A percentile compares a stretch with the other conserved stretches of the same genome.
Evolutionary conservation across 2,113 vertebrate genomes (phyloP).

Genomic region (Rhegmatorhina hoffmannsi): DNA sequence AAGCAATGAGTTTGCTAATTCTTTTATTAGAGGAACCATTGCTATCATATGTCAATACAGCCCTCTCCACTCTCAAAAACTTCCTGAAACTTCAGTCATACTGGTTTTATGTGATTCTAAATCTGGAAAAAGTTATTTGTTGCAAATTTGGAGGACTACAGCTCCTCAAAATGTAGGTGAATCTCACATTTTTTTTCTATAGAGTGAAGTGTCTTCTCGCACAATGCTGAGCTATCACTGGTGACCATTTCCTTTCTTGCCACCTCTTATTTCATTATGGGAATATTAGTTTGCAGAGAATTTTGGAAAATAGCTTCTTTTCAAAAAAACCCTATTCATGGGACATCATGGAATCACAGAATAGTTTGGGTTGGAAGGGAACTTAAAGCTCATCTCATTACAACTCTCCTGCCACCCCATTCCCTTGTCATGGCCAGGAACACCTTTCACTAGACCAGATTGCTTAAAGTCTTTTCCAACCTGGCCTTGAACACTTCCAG

Average conservation of each 20-base stretch:
- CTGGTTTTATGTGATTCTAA: not conserved
- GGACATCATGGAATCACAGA: not conserved
- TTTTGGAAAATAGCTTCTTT: not conserved
- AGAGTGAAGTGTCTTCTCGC: not conserved
- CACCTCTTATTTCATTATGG: not conserved
- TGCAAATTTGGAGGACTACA: not conserved
- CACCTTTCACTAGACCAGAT: not conserved
- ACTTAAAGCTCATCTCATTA: not conserved
- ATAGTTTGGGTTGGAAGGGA: not conserved
- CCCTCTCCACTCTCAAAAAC: not conserved
- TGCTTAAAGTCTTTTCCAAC: not conserved
- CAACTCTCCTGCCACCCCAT: rapidly evolving
- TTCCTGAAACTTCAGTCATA: not conserved
- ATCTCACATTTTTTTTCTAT: not conserved
- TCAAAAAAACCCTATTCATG: not conserved
- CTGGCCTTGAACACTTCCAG: not conserved
- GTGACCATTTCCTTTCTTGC: not conserved
- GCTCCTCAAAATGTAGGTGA: not conserved
- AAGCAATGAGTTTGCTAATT: not conserved
- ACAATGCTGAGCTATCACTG: not conserved
- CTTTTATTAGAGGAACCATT: not conserved
- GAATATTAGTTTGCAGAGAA: not conserved
- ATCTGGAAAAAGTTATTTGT: not conserved
- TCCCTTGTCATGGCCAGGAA: not conserved
- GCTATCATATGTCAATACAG: not conserved